Evolutionary conservation across 2,113 vertebrate species (phyloP), one percentile per base, ranked within the genome.

Genomic region (Pelmatolapia mariae): DNA sequence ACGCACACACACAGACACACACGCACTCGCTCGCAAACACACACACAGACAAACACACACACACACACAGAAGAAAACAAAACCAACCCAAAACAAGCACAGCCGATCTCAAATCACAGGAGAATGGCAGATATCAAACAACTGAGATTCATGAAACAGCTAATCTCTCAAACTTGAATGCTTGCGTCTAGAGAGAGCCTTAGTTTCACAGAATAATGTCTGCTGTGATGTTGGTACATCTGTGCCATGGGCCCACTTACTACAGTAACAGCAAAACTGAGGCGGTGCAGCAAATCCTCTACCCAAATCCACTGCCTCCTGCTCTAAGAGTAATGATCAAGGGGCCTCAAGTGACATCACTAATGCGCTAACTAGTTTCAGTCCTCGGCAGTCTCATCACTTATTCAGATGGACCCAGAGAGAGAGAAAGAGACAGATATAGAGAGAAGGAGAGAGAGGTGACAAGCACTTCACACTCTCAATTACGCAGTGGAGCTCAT

Each of bases 401-500:
- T 98, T 98, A 97, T 98, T 98, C 97, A 98, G 96, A 97, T 97
- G 63, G 83, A 94, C 76, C 82, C 89, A 57, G 85, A 71, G 88
- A 89, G 86, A 91, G 86, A 86, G 85, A 86, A 86, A 85, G 80
- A 88, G 83, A 87, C 40, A 86, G 83, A 85, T 80, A 86, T 29
- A 79, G 73, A 88, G 68, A 90, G 87, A 91, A 52, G 38, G 89
- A 88, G 71, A 76, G 89, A 89, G 93, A 92, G 91, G 88, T 86
- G 91, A 93, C 87, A 89, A 89, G 88, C 96, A 96, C 97, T 97
- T 98, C 97, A 98, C 97, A 98, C 98, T 98, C 98, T 98, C 97
- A 98, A 97, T 98, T 98, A 98, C 97, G 97, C 98, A 98, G 98
- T 97, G 98, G 97, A 98, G 97, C 98, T 98, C 98, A 98, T 98